Base-by-base conservation (phyloP, 2,113 vertebrate genomes). In the Phylloscopus whistleri region DNA sequence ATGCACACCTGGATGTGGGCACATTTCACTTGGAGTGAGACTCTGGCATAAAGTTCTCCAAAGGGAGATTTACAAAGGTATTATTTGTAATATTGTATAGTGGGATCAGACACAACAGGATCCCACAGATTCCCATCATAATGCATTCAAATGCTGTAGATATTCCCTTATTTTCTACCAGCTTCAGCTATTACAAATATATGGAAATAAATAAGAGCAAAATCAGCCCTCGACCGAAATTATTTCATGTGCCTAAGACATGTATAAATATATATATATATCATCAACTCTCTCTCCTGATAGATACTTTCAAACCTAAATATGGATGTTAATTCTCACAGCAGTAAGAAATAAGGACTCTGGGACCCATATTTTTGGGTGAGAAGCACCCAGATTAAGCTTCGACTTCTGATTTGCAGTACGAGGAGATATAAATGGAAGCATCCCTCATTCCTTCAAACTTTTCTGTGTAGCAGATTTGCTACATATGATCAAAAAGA, bases 371-470 rank as follows among this genome's bases (percentile, higher is more conserved):
- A n/a, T 48, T 83, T 63, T 66, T 51, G 74, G 41, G 24, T 15
- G 49, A 69, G 53, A 86, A 53, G 15, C 41, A 9, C 55, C 41
- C 21, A 12, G 60, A 58, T 51, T 41, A 62, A 59, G 59, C 90
- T 74, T 26, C 31, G 43, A 84, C 63, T 92, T 94, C 84, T 92
- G 75, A 59, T 94, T 92, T 74, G 83, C 83, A 13, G 51, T 19
- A 16, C 0, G 0, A 13, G 16, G 68, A 46, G 93, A 55, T 90
- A 92, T 72, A 95, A 93, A 95, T 87, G 85, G 95, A 95, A 96
- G 14, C 90, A 49, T 88, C 69, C 76, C 87, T 95, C 85, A 90
- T 81, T 48, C 46, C 87, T 81, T 48, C 82, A 24, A 96, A 94
- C 94, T 94, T 88, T 92, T 41, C 74, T 30, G 1, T 30, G 78